These are phyloP conservation scores for Fistularia tabacaria DNA, from an alignment of 2,797 vertebrate genomes.

Conservation along the genomic window DNA sequence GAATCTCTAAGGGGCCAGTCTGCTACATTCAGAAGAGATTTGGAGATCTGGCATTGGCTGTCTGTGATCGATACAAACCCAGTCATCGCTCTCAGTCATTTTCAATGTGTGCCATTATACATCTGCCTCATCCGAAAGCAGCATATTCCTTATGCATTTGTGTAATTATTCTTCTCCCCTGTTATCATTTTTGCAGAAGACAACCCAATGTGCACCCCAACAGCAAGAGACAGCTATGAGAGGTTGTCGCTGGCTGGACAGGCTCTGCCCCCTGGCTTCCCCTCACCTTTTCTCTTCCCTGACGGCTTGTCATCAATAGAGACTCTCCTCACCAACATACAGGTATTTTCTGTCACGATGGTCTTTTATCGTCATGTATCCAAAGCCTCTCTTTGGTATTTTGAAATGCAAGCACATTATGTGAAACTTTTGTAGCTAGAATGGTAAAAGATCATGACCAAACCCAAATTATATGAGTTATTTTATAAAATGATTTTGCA, in stretches of 20 bases:
- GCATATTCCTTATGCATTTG: no score
- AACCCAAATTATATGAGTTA: no score
- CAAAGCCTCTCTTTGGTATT: conserved; percentile 5
- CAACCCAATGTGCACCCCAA: conserved; percentile 93
- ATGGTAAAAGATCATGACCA: no score
- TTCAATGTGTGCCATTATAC: conserved; percentile 26
- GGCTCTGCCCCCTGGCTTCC: conserved; percentile 92
- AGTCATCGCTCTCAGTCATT: conserved; percentile 21
- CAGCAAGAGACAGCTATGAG: conserved; percentile 96
- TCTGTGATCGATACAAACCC: conserved; percentile 29
- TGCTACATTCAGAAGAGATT: no score
- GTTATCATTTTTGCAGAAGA: conserved; percentile 81
- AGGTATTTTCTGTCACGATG: conserved; percentile 41
- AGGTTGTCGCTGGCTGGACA: conserved; percentile 94
- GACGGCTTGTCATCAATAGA: conserved; percentile 99
- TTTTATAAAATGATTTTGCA: no score
- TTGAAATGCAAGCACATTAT: no score
- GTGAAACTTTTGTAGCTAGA: no score
- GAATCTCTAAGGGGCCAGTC: conserved; percentile 73
- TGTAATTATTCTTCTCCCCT: background rate
- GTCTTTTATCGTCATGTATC: background rate
- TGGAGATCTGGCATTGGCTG: no score
- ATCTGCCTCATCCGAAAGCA: conserved; percentile 14
- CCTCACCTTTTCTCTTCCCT: conserved; percentile 97
- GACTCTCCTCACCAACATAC: conserved; percentile 95